Conservation (phyloP, 2,113 vertebrate genomes). For the Perccottus glenii region DNA sequence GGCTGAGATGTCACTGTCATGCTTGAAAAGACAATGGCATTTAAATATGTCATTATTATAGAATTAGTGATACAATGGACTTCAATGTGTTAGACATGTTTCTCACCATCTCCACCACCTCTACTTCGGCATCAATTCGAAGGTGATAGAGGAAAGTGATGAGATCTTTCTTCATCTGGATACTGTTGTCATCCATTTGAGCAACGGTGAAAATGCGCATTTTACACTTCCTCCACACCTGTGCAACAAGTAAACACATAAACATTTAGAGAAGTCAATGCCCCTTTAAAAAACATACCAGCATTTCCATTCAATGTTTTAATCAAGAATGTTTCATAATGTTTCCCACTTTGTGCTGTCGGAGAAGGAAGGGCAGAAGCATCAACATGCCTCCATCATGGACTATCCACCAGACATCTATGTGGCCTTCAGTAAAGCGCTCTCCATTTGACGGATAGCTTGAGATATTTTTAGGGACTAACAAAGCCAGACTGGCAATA, state of each 20-base stretch:
- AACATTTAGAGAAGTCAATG: not conserved
- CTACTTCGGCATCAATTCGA: conserved; percentile 91
- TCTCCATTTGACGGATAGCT: conserved; percentile 95
- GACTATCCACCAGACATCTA: conserved; percentile 98
- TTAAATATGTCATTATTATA: not conserved
- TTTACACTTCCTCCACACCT: conserved; percentile 99
- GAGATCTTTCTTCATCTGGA: conserved; percentile 99
- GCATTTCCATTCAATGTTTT: not conserved
- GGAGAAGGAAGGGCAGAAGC: conserved; percentile 96
- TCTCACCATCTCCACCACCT: conserved; percentile 98
- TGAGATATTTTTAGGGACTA: conserved; percentile 94
- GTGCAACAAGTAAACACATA: conserved; percentile 22
- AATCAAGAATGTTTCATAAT: not conserved
- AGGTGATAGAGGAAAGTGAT: conserved; percentile 96
- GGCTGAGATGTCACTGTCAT: conserved; percentile 93
- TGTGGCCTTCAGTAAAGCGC: conserved; percentile 95
- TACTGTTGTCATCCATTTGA: conserved; percentile 98
- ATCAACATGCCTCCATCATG: conserved; percentile 98
- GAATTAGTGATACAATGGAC: not conserved
- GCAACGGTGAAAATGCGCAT: conserved; percentile 99
- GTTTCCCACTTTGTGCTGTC: conserved; percentile 91
- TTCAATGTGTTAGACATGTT: conserved; percentile 17
- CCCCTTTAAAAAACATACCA: no score
- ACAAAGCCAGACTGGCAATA: conserved; percentile 88
- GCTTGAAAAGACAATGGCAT: conserved; percentile 71